Conservation (phyloP, 2,888 invertebrate species). For the Oscheius onirici region DNA sequence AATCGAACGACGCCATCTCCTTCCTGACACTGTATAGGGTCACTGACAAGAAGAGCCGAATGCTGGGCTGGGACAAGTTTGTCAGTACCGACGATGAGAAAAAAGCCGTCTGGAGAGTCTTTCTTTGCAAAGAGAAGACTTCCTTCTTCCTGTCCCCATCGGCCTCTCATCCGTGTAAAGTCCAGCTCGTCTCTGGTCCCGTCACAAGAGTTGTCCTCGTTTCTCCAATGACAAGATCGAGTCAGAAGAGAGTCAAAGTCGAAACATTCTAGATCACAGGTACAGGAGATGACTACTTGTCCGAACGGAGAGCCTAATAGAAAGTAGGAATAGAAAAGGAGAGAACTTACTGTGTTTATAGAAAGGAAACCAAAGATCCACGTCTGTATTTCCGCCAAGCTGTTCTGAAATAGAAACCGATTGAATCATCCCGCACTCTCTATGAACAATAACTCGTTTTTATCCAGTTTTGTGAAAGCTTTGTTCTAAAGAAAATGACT, state of each 20-base stretch:
- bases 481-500: background rate
- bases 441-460: background rate
- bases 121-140: slow-evolving; percentile 54
- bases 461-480: background rate
- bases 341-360: slow-evolving; percentile 54
- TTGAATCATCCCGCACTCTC: background rate
- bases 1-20: slow-evolving; percentile 61
- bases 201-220: slow-evolving; percentile 57
- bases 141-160: slow-evolving; percentile 62
- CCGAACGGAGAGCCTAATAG: slow-evolving; percentile 55
- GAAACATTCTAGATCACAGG: slow-evolving; percentile 64
- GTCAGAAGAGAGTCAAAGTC: slow-evolving; percentile 62
- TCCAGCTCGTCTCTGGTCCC: slow-evolving; percentile 58
- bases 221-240: slow-evolving; percentile 60
- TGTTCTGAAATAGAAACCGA: slow-evolving; percentile 45
- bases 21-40: slow-evolving; percentile 65
- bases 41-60: slow-evolving; percentile 36
- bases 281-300: slow-evolving; percentile 51
- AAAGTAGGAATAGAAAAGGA: no score
- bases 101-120: slow-evolving; percentile 57
- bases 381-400: slow-evolving; percentile 63
- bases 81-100: slow-evolving; percentile 56
- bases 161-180: slow-evolving; percentile 58
- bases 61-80: slow-evolving; percentile 16
- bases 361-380: slow-evolving; percentile 58